Conservation (phyloP, 2,888 invertebrate species). For the Frankliniella intonsa region DNA sequence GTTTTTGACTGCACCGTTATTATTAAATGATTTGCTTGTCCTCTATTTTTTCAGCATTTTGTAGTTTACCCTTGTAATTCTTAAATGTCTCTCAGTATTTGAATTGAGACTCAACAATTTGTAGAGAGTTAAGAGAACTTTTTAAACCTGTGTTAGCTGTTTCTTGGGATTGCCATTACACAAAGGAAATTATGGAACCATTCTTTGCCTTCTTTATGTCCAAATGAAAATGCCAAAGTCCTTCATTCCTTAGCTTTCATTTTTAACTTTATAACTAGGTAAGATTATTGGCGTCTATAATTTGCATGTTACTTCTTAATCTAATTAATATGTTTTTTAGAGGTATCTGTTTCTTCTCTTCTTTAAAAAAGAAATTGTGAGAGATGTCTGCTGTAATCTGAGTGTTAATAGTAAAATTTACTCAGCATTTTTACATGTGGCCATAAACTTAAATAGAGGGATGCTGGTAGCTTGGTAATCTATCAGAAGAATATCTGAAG, state of each 20-base stretch:
- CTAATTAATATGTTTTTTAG: neutral
- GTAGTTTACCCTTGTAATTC: neutral
- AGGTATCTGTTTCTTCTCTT: neutral
- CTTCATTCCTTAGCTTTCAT: conserved; percentile 25
- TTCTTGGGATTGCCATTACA: neutral
- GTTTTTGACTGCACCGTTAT: neutral
- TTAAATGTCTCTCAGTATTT: neutral
- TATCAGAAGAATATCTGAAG: too few species aligned
- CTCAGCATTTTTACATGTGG: neutral
- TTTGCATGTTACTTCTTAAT: neutral
- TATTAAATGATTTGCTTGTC: neutral
- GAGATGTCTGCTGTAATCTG: conserved; percentile 4
- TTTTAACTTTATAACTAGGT: neutral
- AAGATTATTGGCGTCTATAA: neutral
- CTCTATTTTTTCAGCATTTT: neutral
- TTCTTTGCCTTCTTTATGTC: conserved; percentile 15
- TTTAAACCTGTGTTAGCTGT: neutral
- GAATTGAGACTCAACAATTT: neutral
- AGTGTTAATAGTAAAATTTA: neutral
- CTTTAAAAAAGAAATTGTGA: neutral
- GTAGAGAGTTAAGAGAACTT: neutral
- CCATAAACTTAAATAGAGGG: neutral
- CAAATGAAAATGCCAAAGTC: conserved; percentile 23
- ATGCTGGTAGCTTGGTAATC: neutral
- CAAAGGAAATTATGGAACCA: neutral